Evolutionary conservation across 2,113 vertebrate genomes (phyloP), one percentile per base, ranked within the genome.

Genomic region (Pagrus major): DNA sequence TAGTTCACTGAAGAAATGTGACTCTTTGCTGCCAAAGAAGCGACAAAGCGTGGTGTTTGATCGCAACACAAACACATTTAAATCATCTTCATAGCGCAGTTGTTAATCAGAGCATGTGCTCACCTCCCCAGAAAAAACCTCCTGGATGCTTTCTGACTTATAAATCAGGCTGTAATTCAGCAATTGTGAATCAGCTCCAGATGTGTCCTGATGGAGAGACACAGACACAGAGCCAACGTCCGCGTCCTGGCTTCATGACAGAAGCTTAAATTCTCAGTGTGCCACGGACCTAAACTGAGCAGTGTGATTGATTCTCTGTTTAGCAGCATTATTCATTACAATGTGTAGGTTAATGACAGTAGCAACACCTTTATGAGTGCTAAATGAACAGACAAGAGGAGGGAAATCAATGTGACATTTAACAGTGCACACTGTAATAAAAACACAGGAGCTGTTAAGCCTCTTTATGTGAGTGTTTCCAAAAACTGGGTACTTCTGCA

Each of bases 141-240:
- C 33, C 9, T 27, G 46, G 12, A 81, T 35, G 42, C 54, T 49
- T 67, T 56, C 41, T 63, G 27, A 55, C 27, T 44, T 29, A 80
- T 56, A 73, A 74, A 83, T 81, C 74, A 78, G 42, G 67, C 31
- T 68, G 15, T 64, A 60, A 81, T 64, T 78, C 39, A 64, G 77
- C 66, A 49, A 79, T 54, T 18, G 59, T 59, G 58, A 56, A 80
- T 60, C 63, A 73, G 47, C 61, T 67, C 54, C 66, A 66, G 61
- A 78, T 65, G 46, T 63, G 33, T 72, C 61, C 52, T 31, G 47
- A 35, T 47, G 49, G 4, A 16, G 23, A 25, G n/a, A 51, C 23
- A 11, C 9, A 54, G n/a, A 56, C 47, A 55, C 18, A 44, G 59
- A 74, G 46, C 21, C 42, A 33, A 54, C n/a, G n/a, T n/a, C 27